These are phyloP conservation scores for Octomys mimax DNA, from an alignment of 2,797 vertebrate species.

Conservation along the genomic window DNA sequence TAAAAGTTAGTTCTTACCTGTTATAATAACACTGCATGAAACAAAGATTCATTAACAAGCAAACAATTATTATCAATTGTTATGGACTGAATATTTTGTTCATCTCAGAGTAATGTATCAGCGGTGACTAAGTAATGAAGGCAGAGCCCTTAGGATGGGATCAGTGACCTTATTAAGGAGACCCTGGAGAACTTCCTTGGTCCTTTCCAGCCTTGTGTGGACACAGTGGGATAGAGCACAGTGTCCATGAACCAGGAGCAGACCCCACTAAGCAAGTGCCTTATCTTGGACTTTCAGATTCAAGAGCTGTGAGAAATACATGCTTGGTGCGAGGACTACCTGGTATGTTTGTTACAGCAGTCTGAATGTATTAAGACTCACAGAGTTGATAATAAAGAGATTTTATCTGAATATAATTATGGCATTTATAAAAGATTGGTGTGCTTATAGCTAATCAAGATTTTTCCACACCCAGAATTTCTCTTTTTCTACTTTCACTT, in stretches of 20 bases:
- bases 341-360: neutral
- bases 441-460: neutral
- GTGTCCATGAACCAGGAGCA: neutral
- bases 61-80: neutral
- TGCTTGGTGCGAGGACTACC: neutral
- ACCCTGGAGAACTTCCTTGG: neutral
- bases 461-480: neutral
- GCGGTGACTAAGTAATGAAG: neutral
- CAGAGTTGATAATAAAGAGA: neutral
- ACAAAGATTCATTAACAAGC: conserved; percentile 2
- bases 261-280: neutral
- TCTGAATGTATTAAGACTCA: neutral
- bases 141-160: no score
- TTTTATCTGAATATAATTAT: neutral
- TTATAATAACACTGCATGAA: neutral
- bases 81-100: neutral
- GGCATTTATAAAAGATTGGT: neutral
- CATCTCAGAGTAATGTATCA: neutral
- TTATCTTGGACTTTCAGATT: neutral
- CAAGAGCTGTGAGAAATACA: neutral
- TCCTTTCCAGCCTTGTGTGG: neutral
- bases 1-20: neutral
- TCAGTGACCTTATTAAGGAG: neutral
- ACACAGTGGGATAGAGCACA: neutral
- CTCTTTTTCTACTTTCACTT: neutral